Evolutionary conservation across 2,888 invertebrate genomes (phyloP).

Genomic region (Athalia rosae): DNA sequence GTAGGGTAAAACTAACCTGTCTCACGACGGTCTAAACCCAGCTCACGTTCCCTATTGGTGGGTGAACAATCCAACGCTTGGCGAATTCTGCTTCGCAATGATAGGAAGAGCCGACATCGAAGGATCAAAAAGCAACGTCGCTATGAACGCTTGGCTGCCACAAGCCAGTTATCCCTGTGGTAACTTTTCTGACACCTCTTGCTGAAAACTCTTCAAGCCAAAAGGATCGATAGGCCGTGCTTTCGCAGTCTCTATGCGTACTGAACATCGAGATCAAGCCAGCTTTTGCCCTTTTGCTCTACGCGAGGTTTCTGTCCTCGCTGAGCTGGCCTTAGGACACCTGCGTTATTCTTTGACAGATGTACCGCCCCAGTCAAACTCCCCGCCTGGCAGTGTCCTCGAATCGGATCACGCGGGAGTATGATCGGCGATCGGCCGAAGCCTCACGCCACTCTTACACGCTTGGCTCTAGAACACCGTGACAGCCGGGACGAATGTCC

Average conservation of each 20-base stretch:
- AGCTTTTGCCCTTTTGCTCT: conserved; percentile 73
- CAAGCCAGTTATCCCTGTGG: conserved; percentile 16
- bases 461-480: too few relatives aligned
- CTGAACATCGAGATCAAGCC: conserved; percentile 81
- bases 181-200: background rate
- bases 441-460: too few relatives aligned
- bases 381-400: too few relatives aligned
- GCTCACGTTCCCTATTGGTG: too few relatives aligned
- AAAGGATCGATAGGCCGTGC: conserved; percentile 82
- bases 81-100: too few relatives aligned
- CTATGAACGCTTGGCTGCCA: conserved; percentile 13
- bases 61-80: too few relatives aligned
- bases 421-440: too few relatives aligned
- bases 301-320: conserved; percentile 37
- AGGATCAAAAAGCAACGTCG: conserved; percentile 12
- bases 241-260: conserved; percentile 80
- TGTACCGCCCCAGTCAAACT: conserved; percentile 81
- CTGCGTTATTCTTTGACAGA: conserved; percentile 77
- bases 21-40: too few relatives aligned
- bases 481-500: too few relatives aligned
- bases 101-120: too few relatives aligned
- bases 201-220: conserved; percentile 64
- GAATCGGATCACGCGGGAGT: too few relatives aligned
- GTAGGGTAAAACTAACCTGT: too few relatives aligned
- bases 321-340: conserved; percentile 77